Conservation (phyloP, 2,113 vertebrate species). For the Nibea albiflora region DNA sequence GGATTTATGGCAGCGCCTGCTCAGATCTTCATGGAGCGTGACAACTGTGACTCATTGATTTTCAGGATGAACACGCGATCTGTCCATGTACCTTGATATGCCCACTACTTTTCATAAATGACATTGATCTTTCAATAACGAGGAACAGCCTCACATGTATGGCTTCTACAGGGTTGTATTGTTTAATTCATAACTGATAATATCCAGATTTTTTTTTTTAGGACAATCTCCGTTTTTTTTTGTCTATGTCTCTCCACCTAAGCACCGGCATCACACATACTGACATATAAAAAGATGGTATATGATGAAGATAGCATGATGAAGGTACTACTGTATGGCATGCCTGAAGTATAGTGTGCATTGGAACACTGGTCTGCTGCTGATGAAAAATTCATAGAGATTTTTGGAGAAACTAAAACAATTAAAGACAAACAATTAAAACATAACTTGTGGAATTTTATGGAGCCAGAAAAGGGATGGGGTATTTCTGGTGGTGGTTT, state of each 20-base stretch:
- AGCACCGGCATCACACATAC: too few relatives aligned
- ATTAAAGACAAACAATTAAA: neutral
- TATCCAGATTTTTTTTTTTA: neutral
- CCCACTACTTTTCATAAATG: neutral
- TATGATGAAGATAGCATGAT: neutral
- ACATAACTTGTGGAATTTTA: too few relatives aligned
- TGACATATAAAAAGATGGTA: too few relatives aligned
- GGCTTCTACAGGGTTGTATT: neutral
- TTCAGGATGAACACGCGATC: slow-evolving; percentile 7
- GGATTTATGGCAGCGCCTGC: slow-evolving; percentile 35
- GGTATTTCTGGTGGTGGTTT: neutral
- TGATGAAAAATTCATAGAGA: neutral
- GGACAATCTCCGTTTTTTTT: neutral
- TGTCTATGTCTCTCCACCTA: too few relatives aligned
- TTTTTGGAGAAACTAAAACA: neutral
- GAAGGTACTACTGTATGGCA: neutral
- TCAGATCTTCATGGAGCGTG: slow-evolving; percentile 13
- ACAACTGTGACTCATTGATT: slow-evolving; percentile 43
- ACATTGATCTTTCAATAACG: neutral
- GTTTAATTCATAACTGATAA: neutral
- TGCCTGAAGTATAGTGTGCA: neutral
- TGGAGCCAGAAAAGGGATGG: neutral
- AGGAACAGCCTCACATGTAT: neutral
- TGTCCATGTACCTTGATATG: neutral
- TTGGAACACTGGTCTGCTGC: neutral